Conservation (phyloP, 2,113 vertebrate species). For the Motacilla alba region DNA sequence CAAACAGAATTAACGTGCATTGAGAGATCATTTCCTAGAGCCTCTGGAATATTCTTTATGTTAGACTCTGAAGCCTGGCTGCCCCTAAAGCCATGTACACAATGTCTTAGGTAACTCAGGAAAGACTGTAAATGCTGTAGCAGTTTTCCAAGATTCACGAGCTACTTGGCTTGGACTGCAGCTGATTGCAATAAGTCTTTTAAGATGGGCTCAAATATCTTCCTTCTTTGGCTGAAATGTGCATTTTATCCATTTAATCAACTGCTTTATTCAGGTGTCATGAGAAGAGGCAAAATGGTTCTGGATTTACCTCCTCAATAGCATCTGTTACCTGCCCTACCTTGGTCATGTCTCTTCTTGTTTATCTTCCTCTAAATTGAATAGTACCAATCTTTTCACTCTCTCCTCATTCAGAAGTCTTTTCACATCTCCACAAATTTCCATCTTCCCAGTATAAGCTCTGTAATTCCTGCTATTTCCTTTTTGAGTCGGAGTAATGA, state of each 20-base stretch:
- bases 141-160: background rate
- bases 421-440: constrained; percentile 14
- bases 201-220: background rate
- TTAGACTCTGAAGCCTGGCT: background rate
- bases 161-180: background rate
- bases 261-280: background rate
- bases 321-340: background rate
- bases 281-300: background rate
- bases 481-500: background rate
- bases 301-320: constrained; percentile 17
- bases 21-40: fast-evolving
- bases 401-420: background rate
- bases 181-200: background rate
- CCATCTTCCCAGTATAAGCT: background rate
- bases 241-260: background rate
- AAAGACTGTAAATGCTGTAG: background rate
- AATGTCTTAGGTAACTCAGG: background rate
- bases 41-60: background rate
- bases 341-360: background rate
- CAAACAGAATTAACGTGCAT: background rate
- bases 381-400: background rate
- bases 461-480: background rate
- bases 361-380: constrained; percentile 37
- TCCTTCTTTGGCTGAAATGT: background rate
- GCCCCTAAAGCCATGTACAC: background rate